These are phyloP conservation scores for Danaus melanippus DNA, from an alignment of 1,140 invertebrate genomes.

Conservation along the genomic window DNA sequence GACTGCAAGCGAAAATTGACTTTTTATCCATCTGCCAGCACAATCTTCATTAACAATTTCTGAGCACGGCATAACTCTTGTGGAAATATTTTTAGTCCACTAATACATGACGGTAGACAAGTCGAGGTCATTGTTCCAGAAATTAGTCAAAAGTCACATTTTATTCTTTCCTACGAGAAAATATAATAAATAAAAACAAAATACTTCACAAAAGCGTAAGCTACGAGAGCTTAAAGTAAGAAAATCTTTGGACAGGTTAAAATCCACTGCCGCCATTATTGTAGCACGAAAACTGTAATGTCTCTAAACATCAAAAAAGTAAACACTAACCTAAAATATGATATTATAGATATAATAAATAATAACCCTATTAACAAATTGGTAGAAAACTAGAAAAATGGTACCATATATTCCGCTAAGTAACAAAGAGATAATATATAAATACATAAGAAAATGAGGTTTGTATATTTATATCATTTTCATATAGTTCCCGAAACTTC, in stretches of 20 bases:
- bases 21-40: constrained; percentile 55
- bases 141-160: constrained; percentile 57
- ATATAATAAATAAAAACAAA: constrained; percentile 50
- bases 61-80: constrained; percentile 49
- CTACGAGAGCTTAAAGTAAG: constrained; percentile 30
- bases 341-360: constrained; percentile 22
- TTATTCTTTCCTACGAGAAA: constrained; percentile 57
- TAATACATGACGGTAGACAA: constrained; percentile 48
- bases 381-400: constrained; percentile 15
- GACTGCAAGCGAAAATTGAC: constrained; percentile 68
- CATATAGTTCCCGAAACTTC: constrained; percentile 15
- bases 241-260: constrained; percentile 65
- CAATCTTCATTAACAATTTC: constrained; percentile 39
- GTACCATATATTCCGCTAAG: constrained; percentile 36
- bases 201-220: constrained; percentile 32
- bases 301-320: constrained; percentile 69
- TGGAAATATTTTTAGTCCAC: constrained; percentile 64
- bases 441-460: constrained; percentile 59
- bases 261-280: constrained; percentile 70
- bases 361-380: constrained; percentile 12
- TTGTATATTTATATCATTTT: constrained; percentile 47
- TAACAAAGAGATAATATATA: constrained; percentile 58
- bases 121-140: constrained; percentile 66
- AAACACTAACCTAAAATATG: constrained; percentile 60
- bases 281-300: constrained; percentile 66